Evolutionary conservation across 2,888 invertebrate genomes (phyloP).

Genomic region (Platerodrilus igneus): DNA sequence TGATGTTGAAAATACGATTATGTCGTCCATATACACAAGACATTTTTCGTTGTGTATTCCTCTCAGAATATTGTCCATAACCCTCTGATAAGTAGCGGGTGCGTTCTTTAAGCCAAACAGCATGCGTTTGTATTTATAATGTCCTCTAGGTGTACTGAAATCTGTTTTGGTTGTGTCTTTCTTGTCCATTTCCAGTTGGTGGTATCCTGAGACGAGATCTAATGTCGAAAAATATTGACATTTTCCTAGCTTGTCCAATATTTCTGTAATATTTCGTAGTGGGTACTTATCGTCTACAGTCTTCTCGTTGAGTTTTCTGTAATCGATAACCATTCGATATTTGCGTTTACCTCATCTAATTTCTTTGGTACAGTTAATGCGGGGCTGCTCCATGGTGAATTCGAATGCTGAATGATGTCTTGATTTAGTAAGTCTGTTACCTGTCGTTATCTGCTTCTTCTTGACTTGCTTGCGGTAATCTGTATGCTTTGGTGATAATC

Average conservation of each 20-base stretch:
- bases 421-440: slow-evolving; percentile 31
- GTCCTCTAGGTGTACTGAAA: slow-evolving; percentile 24
- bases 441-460: slow-evolving; percentile 35
- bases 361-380: slow-evolving; percentile 41
- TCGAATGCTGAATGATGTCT: slow-evolving; percentile 35
- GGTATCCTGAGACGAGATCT: slow-evolving; percentile 30
- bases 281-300: slow-evolving; percentile 31
- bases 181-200: slow-evolving; percentile 28
- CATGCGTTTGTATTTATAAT: slow-evolving; percentile 29
- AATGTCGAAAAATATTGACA: slow-evolving; percentile 19
- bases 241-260: slow-evolving; percentile 18
- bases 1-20: slow-evolving; percentile 27
- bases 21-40: slow-evolving; percentile 34
- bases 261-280: slow-evolving; percentile 22
- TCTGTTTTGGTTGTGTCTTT: slow-evolving; percentile 29
- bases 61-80: slow-evolving; percentile 24
- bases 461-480: slow-evolving; percentile 29
- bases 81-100: no score
- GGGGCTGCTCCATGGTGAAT: slow-evolving; percentile 39
- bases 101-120: no score
- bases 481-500: slow-evolving; percentile 20
- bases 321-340: slow-evolving; percentile 36
- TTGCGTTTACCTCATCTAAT: slow-evolving; percentile 34
- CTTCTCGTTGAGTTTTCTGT: slow-evolving; percentile 33
- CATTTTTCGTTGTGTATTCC: slow-evolving; percentile 18